Conservation (phyloP, 2,113 vertebrate genomes). For the Stegostoma tigrinum region DNA sequence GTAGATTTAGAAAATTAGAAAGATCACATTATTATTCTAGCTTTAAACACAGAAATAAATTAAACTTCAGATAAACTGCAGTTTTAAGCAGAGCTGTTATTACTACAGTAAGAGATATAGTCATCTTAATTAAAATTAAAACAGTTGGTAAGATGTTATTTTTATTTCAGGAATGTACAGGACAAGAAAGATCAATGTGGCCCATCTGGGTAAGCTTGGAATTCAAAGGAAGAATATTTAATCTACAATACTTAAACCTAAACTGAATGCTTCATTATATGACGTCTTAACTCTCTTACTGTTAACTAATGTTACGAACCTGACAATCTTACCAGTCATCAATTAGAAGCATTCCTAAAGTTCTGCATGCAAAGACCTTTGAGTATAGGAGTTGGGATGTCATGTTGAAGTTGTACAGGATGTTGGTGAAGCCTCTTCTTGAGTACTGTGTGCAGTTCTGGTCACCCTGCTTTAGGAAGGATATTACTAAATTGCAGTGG, state of each 20-base stretch:
- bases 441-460: no score
- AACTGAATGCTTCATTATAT: background rate
- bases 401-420: no score
- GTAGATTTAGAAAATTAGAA: slow-evolving; percentile 3
- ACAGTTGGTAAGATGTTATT: no score
- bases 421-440: no score
- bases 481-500: no score
- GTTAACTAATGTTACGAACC: background rate
- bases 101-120: background rate
- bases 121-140: no score
- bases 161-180: background rate
- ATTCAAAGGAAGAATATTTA: background rate
- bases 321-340: background rate
- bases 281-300: background rate
- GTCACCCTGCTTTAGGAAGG: no score
- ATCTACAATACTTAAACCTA: background rate
- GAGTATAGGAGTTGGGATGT: no score
- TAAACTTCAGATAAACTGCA: background rate
- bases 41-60: background rate
- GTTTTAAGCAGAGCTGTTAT: background rate
- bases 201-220: background rate
- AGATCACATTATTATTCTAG: background rate
- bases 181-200: background rate
- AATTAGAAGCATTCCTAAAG: background rate
- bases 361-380: background rate